Evolutionary conservation across 2,888 invertebrate species (phyloP), one percentile per base, ranked within the genome.

Genomic region (Apamea crenata): DNA sequence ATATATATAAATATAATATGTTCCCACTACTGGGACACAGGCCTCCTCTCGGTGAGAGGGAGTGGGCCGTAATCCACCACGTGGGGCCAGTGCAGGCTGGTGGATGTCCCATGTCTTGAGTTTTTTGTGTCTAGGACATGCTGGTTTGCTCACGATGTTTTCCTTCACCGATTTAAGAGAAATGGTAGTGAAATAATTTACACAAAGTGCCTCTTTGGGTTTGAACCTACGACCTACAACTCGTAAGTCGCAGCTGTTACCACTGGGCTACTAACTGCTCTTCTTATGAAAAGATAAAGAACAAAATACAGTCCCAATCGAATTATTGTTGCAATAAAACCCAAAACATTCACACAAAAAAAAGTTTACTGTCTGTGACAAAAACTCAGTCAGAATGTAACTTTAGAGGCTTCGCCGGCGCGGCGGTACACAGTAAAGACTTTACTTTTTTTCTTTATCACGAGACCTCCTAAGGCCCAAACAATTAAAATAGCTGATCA

Each of bases 401-500:
- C 36, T 65, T 69, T 18, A 68, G 16, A 56, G 32, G 10, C 44
- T 68, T 83, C 29, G 36, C 53, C 25, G 40, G 40, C 14, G n/a
- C 53, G 21, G 44, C 10, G 40, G 12, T 12, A 53, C 74, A n/a
- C 50, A 61, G 32, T 68, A 71, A 80, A 74, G 4, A 47, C 63
- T 36, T n/a, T n/a, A n/a, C n/a, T n/a, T n/a, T n/a, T n/a, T n/a
- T n/a, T 40, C 74, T 70, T 65, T 56, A 75, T 73, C 36, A 36
- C 61, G 18, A 61, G 53, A 63, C 56, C 73, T 66, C 40, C 14
- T 53, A 61, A 82, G 36, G 12, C 50, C n/a, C 16, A 78, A 59
- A 78, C 76, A 76, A 78, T 86, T 82, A 77, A 81, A 82, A 86
- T 74, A 74, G 67, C 74, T 76, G 70, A 77, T 77, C 74, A 77